Evolutionary conservation across 1,140 invertebrate species (phyloP), one percentile per base, ranked within the genome.

Genomic region (Drosophila watanabei): DNA sequence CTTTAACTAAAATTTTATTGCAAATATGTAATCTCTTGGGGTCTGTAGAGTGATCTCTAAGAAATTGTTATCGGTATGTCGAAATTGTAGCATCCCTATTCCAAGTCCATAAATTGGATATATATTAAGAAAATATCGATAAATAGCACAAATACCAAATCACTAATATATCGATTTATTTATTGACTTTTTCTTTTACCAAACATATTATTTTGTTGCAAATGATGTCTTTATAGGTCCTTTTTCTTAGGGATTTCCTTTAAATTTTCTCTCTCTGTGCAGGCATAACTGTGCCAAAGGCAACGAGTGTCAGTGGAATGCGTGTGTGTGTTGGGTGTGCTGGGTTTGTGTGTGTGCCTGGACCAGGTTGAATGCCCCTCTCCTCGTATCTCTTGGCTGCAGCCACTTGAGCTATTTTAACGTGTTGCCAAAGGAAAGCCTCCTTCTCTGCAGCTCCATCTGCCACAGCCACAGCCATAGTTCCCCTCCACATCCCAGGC

Each of bases 401-500:
- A 72, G 49, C 70, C 75, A 87, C 80, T 87, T 88, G 80, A 89
- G 85, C 84, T 79, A 80, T 89, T 88, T 88, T 66, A 83, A 56
- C 71, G 72, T 54, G 63, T 68, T 82, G 76, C 63, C 83, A 82
- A 75, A 76, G 83, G 72, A 39, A 72, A 35, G 62, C 46, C 43
- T 37, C 28, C 57, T 32, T 20, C 57, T 60, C 39, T 41, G 54
- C 69, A 77, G 43, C 75, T 77, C 57, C 58, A 56, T 20, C 52
- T 37, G 14, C 35, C 35, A 39, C 52, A 56, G 14, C 52, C 32
- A 20, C 51, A 20, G n/a, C n/a, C n/a, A n/a, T n/a, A n/a, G n/a
- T n/a, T n/a, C 14, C 32, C 48, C 48, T 8, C 48, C 51, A 35
- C 32, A 28, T 33, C 52, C 48, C 45, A 49, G 45, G 4, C 18